Evolutionary conservation across 2,113 vertebrate species (phyloP).

Genomic region (Ceyx melanurus): DNA sequence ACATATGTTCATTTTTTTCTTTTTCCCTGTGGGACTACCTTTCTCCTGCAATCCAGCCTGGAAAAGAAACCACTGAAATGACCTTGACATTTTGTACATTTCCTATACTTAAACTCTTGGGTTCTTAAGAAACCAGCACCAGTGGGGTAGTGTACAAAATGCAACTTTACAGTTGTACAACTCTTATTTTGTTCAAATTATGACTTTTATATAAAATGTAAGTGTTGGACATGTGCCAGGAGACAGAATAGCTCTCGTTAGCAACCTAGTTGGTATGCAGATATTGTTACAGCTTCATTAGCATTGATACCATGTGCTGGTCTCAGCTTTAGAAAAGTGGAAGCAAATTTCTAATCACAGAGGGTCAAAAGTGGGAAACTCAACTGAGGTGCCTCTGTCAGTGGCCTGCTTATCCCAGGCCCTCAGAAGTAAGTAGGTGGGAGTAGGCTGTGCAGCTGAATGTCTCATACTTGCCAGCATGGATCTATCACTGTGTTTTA

Average conservation of each 20-base stretch:
- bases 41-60: slow-evolving; percentile 39
- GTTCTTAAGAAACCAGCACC: slow-evolving; percentile 23
- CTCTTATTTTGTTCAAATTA: not conserved
- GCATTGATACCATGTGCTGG: rapidly evolving
- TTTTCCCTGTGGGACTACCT: not conserved
- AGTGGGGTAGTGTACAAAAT: not conserved
- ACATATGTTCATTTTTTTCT: slow-evolving; percentile 37
- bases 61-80: slow-evolving; percentile 40
- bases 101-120: not conserved
- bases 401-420: not conserved
- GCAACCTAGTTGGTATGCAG: not conserved
- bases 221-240: not conserved
- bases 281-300: not conserved
- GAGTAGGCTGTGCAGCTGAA: not conserved
- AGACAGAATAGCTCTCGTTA: not conserved
- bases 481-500: not conserved
- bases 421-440: not conserved
- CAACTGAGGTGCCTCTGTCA: not conserved
- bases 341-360: not conserved
- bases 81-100: slow-evolving; percentile 16
- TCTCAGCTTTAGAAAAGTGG: not conserved
- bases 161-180: not conserved
- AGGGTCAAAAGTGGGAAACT: not conserved
- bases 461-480: not conserved
- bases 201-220: not conserved